Conservation (phyloP, 2,888 invertebrate genomes). For the Rotaria socialis region DNA sequence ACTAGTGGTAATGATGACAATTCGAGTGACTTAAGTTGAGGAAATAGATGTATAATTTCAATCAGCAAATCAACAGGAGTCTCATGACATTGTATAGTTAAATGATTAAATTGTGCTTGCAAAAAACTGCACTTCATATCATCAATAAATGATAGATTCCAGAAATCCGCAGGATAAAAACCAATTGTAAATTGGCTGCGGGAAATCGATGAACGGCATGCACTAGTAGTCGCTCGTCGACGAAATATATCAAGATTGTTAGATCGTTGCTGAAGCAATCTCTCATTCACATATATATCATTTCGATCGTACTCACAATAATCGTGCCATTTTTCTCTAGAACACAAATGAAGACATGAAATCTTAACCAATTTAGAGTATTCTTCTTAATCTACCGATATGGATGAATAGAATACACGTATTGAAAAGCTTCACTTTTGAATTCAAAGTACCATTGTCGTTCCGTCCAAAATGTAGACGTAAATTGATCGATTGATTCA, state of each 20-base stretch:
- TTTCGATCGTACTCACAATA: neutral
- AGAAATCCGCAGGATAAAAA: rapidly evolving
- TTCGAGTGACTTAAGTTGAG: neutral
- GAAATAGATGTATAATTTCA: neutral
- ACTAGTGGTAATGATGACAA: neutral
- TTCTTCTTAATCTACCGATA: neutral
- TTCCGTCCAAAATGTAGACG: neutral
- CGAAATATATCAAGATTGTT: too few relatives aligned
- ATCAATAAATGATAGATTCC: neutral
- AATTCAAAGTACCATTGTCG: neutral
- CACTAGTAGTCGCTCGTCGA: too few relatives aligned
- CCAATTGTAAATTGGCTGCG: neutral
- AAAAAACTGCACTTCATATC: neutral
- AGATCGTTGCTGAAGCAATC: too few relatives aligned
- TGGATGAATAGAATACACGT: neutral
- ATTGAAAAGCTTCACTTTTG: too few relatives aligned
- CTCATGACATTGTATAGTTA: neutral
- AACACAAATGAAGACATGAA: neutral
- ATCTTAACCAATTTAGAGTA: too few relatives aligned
- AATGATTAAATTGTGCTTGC: neutral
- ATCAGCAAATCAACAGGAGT: neutral
- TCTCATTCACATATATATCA: too few relatives aligned
- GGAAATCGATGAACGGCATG: neutral
- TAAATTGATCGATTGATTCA: neutral
- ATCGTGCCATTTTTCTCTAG: neutral